A percentile compares a stretch with the other conserved stretches of the same genome.
phyloP scores from a whole-genome alignment of 2,888 invertebrate genomes.

The Conops quadrifasciatus region DNA sequence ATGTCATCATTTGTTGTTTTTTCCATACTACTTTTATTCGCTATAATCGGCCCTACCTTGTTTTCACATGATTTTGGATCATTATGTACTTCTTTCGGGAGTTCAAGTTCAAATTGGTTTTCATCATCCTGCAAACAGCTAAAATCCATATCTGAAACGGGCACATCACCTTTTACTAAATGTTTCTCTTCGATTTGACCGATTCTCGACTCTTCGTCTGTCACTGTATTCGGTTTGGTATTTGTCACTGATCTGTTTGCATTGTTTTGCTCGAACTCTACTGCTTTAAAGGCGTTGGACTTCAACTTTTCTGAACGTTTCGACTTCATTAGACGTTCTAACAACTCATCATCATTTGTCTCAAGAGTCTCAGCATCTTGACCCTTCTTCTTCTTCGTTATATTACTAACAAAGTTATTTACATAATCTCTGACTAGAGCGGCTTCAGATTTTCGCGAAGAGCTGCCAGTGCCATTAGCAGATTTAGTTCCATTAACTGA shows the following conservation, averaged over 20 bases:
- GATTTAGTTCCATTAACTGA: not conserved
- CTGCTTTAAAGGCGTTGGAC: not conserved
- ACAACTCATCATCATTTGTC: conserved; percentile 59
- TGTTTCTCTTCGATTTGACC: conserved; percentile 2
- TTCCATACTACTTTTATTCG: conserved; percentile 10
- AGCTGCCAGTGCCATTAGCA: conserved; percentile 22
- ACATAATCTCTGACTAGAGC: conserved; percentile 62
- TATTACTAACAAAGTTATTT: conserved; percentile 60
- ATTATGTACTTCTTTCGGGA: conserved; percentile 14
- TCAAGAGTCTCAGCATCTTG: conserved; percentile 46
- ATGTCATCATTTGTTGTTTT: conserved; percentile 49
- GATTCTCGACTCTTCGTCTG: not conserved
- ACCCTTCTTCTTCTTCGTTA: conserved; percentile 55
- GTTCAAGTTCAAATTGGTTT: conserved; percentile 54
- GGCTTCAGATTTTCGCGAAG: conserved; percentile 51
- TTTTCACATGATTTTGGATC: conserved; percentile 41
- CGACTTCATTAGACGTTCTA: conserved; percentile 59
- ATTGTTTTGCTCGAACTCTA: not conserved
- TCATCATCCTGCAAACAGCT: conserved; percentile 63
- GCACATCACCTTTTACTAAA: conserved; percentile 48
- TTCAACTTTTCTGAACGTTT: conserved; percentile 42
- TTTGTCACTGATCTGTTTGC: too few relatives aligned
- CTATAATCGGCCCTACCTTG: conserved; percentile 39
- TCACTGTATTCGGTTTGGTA: not conserved
- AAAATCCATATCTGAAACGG: conserved; percentile 58